Base-by-base conservation (phyloP, 1,140 invertebrate species). In the Berghia stephanieae region DNA sequence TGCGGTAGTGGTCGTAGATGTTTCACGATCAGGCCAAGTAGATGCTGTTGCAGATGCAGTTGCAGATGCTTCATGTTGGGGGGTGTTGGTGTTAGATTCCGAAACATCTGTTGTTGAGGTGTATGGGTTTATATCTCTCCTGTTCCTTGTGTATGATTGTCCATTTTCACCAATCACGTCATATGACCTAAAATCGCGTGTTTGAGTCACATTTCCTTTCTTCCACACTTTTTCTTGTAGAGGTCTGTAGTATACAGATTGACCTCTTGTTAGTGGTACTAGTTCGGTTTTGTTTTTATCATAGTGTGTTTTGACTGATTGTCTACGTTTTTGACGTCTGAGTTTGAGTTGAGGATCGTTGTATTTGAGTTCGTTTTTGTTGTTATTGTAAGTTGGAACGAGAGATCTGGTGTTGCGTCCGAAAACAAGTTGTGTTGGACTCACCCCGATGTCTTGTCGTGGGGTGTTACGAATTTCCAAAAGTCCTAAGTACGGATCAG, bases 391-490 rank as follows among this genome's bases (percentile, higher is more conserved):
- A 18, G 34, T 31, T 44, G 80, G 82, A 18, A 83, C 40, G 16
- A 83, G 34, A 24, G 82, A 63, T 49, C 78, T 60, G 21, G 77
- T 80, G 70, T 67, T 43, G 21, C 81, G 27, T 0, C 63, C 72
- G 60, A 82, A 83, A 57, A 83, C 77, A 77, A 80, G 76, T 67
- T 84, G 36, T 16, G 66, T 67, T 24, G 83, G 82, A 78, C 79
- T 80, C n/a, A 70, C 44, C 43, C 57, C 75, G n/a, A 77, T 80
- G 57, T 81, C 81, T 44, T 80, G 75, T n/a, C 72, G 36, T 18
- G 82, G 82, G 31, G 80, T 82, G 44, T 82, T 82, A 34, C 81
- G 69, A 10, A 70, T 72, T 60, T 83, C 72, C 43, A 85, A 24
- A 10, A 85, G 49, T 18, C 81, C 77, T 57, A 77, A 52, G n/a